Evolutionary conservation across 2,888 invertebrate species (phyloP), one percentile per base, ranked within the genome.

Genomic region (Polyommatus iphigenia): DNA sequence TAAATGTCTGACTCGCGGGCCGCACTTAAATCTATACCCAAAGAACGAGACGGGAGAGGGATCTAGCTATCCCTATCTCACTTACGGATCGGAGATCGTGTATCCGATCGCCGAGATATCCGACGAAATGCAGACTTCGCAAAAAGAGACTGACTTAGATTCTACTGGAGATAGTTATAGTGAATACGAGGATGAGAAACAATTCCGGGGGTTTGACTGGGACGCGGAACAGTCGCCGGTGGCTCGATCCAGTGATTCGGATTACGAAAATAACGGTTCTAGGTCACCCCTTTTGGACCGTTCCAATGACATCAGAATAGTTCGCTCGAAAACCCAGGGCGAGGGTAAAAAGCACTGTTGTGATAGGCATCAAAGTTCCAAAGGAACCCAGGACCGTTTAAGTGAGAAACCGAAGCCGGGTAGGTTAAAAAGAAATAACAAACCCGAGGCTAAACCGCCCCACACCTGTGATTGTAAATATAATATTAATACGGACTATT

Each of bases 51-150:
- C 95, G 57, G 96, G 96, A 8, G 96, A 96, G 81, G 97, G 97
- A 80, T 96, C 96, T 77, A 95, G 97, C 77, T 97, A 97, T 87
- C 97, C 97, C 0, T 94, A 93, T 81, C 83, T 95, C 79, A 95
- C 95, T 59, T 96, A 96, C 83, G 96, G 96, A 18, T 96, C 97
- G 1, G 97, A 97, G 88, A 96, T 97, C 79, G 96, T 97, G 1
- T 97, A 97, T 88, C 97, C 98, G 4, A 97, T 98, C 83, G 97
- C 97, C 0, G 98, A 98, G 90, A 97, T 97, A 86, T 96, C 96
- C 0, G 97, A 97, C 85, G 97, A 97, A 88, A 96, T 96, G 92
- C 96, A 96, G 86, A 95, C 95, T 13, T 95, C 95, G 0, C 95
- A 96, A 82, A 95, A 95, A 71, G 95, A 95, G 84, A 95, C 95